Percentiles rank a stretch among this genome's conserved stretches.
phyloP scores from a whole-genome alignment of 2,797 vertebrate species.

The Urocyon cinereoargenteus region DNA sequence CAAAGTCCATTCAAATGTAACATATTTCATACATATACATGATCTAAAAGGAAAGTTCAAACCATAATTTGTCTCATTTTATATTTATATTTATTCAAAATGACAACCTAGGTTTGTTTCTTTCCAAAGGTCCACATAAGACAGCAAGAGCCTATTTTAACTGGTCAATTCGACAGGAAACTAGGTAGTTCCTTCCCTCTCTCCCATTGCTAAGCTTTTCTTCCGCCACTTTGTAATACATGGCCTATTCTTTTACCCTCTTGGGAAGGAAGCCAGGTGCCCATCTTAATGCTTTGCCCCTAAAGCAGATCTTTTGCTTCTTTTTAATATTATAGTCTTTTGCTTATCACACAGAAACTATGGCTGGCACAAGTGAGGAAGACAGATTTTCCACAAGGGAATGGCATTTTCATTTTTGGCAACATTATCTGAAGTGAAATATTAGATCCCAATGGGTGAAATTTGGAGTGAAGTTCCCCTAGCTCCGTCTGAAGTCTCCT shows the following conservation, averaged over 20 bases:
- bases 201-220: not conserved
- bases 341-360: not conserved
- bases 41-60: not conserved
- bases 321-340: not conserved
- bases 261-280: too few species aligned
- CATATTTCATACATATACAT: not conserved
- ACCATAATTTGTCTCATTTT: not conserved
- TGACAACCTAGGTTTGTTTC: not conserved
- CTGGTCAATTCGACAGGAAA: too few species aligned
- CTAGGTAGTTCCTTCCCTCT: too few species aligned
- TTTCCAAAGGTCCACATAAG: not conserved
- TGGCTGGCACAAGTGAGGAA: not conserved
- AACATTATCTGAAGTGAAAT: not conserved
- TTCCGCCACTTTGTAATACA: not conserved
- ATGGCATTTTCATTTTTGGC: not conserved
- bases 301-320: not conserved
- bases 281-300: too few species aligned
- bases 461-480: not conserved
- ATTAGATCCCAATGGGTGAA: not conserved
- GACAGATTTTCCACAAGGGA: not conserved
- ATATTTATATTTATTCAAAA: not conserved
- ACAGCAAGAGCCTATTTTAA: not conserved
- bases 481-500: not conserved
- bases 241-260: not conserved
- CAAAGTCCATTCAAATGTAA: not conserved